phyloP scores from a whole-genome alignment of 2,113 vertebrate genomes.

The Trichomycterus rosablanca region DNA sequence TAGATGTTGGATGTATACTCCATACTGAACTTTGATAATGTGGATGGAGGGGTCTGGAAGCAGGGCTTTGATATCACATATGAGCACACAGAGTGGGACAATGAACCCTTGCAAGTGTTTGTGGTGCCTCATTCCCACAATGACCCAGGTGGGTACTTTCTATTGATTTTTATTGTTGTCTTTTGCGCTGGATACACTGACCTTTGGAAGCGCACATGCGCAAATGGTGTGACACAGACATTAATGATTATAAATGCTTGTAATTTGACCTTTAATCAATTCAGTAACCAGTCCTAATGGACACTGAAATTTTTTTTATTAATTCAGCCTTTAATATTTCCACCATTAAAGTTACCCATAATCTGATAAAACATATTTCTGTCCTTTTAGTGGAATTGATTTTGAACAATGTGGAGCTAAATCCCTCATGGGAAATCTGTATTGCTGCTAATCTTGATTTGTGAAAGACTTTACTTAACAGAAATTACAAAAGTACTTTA shows the following conservation, averaged over 20 bases:
- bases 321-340: background rate
- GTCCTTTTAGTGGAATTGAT: too few species aligned
- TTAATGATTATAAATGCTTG: background rate
- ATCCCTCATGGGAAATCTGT: too few species aligned
- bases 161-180: background rate
- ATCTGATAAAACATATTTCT: too few species aligned
- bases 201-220: background rate
- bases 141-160: slow-evolving; percentile 80
- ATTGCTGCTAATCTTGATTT: too few species aligned
- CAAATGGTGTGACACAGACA: background rate
- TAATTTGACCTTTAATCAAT: background rate
- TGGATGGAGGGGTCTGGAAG: slow-evolving; percentile 94
- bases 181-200: background rate
- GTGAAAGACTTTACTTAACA: too few species aligned
- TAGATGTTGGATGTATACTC: slow-evolving; percentile 90
- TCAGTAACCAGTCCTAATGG: background rate
- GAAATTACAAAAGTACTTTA: too few species aligned
- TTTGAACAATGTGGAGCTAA: too few species aligned
- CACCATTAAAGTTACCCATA: too few species aligned
- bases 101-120: slow-evolving; percentile 84
- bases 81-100: slow-evolving; percentile 82
- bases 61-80: slow-evolving; percentile 96
- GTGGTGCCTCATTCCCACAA: slow-evolving; percentile 97
- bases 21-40: slow-evolving; percentile 87
- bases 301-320: background rate